Base-by-base conservation (phyloP, 2,888 invertebrate genomes). In the Pyrrhia umbra region DNA sequence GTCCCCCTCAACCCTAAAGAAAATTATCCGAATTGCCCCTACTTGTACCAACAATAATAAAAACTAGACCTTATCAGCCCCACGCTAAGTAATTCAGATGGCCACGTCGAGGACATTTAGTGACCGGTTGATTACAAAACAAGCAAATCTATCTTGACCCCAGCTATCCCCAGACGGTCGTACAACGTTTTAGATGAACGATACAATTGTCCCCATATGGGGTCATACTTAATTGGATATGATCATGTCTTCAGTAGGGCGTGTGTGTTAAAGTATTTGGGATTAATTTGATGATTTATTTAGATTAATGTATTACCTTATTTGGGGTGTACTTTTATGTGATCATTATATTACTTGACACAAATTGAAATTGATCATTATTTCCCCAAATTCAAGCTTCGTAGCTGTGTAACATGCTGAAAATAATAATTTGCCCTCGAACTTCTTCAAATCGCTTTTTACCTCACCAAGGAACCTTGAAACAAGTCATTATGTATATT, bases 1-100 rank as follows among this genome's bases (percentile, higher is more conserved):
- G 67, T 61, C 58, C 59, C 40, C 49, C 18, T 23, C 39, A 52
- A 63, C 60, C 63, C 63, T 13, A 37, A 49, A 75, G 60, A 68
- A 76, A 78, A 73, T 71, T 70, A 75, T 63, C 62, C 76, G 86
- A 91, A 90, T 89, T 85, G 89, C 68, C 78, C 82, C 88, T 54
- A 88, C 84, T 88, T 84, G 84, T 87, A 85, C 80, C 85, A 80
- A 90, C 90, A 89, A 90, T 89, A 92, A 92, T 91, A 92, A 93
- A 93, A 93, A 92, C 92, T 86, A 83, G 85, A 86, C 86, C 83
- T 91, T 92, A 93, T 93, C 92, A 88, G 83, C 90, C 92, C 93
- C 82, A 80, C 61, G 80, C 85, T 90, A 90, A 92, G 91, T 92
- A 91, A 93, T 92, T 92, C 88, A 84, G 89, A 92, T 90, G 89